A percentile compares a stretch with the other conserved stretches of the same genome.
phyloP scores from a whole-genome alignment of 37 sponge, comb jelly and placozoan species.

The Hormiphora californensis region DNA sequence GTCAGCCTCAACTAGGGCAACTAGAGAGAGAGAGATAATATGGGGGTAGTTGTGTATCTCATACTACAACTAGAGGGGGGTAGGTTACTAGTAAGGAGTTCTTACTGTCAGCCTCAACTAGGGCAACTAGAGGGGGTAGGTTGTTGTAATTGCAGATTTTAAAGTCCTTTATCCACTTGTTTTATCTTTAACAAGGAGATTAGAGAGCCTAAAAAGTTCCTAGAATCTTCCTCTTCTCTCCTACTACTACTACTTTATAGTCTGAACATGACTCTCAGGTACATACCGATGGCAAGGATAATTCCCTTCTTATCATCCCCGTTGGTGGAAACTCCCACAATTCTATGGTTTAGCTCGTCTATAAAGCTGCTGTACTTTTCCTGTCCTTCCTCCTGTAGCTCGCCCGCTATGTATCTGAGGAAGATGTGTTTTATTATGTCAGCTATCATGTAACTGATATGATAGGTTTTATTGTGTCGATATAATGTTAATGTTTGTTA shows the following conservation, averaged over 20 bases:
- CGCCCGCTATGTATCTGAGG: conserved; percentile 22
- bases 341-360: conserved; percentile 73
- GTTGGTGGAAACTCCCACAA: conserved; percentile 71
- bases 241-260: neutral
- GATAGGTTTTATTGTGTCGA: too few species aligned
- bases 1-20: conserved; percentile 43
- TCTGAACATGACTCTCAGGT: neutral
- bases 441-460: too few species aligned
- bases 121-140: conserved; percentile 2
- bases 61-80: too few species aligned
- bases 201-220: neutral
- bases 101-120: conserved; percentile 48
- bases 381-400: conserved; percentile 31
- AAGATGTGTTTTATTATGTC: neutral
- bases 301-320: conserved; percentile 90
- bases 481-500: too few species aligned
- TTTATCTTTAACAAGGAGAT: neutral
- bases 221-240: neutral
- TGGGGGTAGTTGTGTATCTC: too few species aligned
- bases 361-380: conserved; percentile 61
- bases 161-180: too few species aligned
- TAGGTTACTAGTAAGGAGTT: too few species aligned
- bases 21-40: neutral
- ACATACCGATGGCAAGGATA: conserved; percentile 85
- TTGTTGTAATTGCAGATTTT: too few species aligned